Conservation (phyloP, 2,797 vertebrate genomes). For the Hydrolagus colliei region DNA sequence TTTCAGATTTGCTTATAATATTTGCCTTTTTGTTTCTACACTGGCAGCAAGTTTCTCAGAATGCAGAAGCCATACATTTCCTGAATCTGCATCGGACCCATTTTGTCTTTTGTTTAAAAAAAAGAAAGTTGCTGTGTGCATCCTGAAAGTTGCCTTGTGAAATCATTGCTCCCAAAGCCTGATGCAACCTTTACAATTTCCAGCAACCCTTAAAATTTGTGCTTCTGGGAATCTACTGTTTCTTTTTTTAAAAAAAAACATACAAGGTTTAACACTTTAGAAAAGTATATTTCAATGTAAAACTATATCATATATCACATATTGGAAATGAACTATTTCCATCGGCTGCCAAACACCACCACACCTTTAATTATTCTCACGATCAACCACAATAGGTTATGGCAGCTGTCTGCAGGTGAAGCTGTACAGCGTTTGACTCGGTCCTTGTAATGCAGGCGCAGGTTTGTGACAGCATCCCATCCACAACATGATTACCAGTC, state of each 20-base stretch:
- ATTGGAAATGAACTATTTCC: background rate
- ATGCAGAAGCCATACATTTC: background rate
- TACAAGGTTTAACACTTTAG: background rate
- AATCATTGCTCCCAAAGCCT: background rate
- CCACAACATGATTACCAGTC: background rate
- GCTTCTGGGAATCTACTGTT: background rate
- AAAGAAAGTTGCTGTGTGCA: too few species aligned
- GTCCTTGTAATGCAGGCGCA: background rate
- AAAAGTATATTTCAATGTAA: slow-evolving; percentile 11
- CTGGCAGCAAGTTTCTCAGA: background rate
- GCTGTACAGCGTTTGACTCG: background rate
- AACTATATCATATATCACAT: background rate
- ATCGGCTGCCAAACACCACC: background rate
- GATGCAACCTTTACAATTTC: background rate
- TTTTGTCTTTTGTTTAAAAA: background rate
- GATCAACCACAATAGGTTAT: background rate
- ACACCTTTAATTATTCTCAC: background rate
- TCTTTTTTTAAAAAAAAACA: background rate
- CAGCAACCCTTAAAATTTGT: slow-evolving; percentile 13
- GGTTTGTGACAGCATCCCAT: background rate
- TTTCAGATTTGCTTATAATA: slow-evolving; percentile 13
- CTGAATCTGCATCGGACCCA: background rate
- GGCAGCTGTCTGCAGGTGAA: background rate
- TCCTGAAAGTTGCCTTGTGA: background rate
- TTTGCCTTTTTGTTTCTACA: background rate